Conservation (phyloP, 53 echinoderm and acorn worm genomes). For the Patiria pectinifera region DNA sequence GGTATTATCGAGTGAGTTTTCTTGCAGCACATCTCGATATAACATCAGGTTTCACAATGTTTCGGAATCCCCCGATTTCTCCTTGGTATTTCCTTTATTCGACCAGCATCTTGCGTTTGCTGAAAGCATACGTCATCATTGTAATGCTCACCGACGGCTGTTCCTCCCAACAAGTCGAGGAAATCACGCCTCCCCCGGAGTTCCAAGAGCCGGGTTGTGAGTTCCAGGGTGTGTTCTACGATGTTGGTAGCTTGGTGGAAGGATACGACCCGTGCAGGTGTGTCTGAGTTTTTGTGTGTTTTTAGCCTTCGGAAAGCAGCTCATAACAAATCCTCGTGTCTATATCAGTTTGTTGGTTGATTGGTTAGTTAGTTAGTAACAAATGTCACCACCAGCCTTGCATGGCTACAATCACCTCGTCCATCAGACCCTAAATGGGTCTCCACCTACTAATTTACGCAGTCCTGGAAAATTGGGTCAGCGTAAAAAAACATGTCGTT, state of each 20-base stretch:
- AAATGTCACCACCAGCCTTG: too few relatives aligned
- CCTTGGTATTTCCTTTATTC: not conserved
- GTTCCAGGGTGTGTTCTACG: conserved; percentile 11
- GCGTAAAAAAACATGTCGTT: too few relatives aligned
- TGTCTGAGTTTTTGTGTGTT: too few relatives aligned
- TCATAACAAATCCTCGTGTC: too few relatives aligned
- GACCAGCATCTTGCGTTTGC: not conserved
- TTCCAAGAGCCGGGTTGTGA: conserved; percentile 1
- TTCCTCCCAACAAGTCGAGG: not conserved
- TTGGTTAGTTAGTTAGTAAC: too few relatives aligned
- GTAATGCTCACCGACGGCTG: not conserved
- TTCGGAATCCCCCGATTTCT: not conserved
- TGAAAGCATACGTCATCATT: not conserved
- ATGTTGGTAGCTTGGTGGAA: conserved; percentile 3
- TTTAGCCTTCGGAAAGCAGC: too few relatives aligned
- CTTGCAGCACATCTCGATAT: not conserved
- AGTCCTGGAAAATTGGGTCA: too few relatives aligned
- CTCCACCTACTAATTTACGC: too few relatives aligned
- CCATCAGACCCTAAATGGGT: too few relatives aligned
- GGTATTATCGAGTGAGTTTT: not conserved
- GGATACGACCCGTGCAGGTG: conserved; percentile 4
- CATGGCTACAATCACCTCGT: too few relatives aligned
- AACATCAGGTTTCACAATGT: not conserved
- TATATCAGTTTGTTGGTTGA: too few relatives aligned
- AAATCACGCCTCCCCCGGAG: not conserved